Base-by-base conservation (phyloP, 2,113 vertebrate genomes). In the Vimba vimba region DNA sequence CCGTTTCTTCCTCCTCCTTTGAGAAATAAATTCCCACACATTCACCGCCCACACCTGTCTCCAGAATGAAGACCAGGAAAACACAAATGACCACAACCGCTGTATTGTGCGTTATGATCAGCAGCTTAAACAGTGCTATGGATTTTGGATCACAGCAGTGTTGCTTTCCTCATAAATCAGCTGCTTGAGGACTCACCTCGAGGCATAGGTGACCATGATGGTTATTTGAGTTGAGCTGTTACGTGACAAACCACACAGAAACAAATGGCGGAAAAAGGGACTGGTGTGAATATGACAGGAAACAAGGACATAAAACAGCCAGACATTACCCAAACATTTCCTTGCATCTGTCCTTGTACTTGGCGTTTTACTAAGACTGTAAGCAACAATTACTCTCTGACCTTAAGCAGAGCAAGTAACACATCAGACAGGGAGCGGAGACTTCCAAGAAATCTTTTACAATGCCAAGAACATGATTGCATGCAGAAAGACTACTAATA, bases 101-200 rank as follows among this genome's bases (percentile, higher is more conserved):
- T 23, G 52, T 21, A n/a, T 39, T 77, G 33, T 23, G 82, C 82
- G 62, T 60, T 62, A 84, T 84, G 12, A 84, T 17, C 73, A 13
- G 47, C 4, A 25, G 50, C 82, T 43, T 13, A 21, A 57, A 73
- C 73, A 69, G 30, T 11, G 27, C 8, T 25, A 2, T 17, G 23
- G 50, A 39, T 23, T 83, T n/a, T 39, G 19, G 43, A 66, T 62
- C 23, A 11, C 47, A 25, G 30, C 25, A 15, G 19, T 2, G 15
- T 50, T 19, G 15, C 23, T 69, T 30, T 19, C 15, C n/a, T 79
- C 23, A 10, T n/a, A 64, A 76, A 64, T 78, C 64, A 85, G 62
- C 21, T 39, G 43, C 82, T 78, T 23, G 23, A 47, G 21, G 43
- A 39, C 50, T 66, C 23, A 43, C 66, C 33, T 69, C 64, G 7